These are phyloP conservation scores for Pissodes strobi DNA, from an alignment of 1,140 invertebrate genomes.

Conservation along the genomic window DNA sequence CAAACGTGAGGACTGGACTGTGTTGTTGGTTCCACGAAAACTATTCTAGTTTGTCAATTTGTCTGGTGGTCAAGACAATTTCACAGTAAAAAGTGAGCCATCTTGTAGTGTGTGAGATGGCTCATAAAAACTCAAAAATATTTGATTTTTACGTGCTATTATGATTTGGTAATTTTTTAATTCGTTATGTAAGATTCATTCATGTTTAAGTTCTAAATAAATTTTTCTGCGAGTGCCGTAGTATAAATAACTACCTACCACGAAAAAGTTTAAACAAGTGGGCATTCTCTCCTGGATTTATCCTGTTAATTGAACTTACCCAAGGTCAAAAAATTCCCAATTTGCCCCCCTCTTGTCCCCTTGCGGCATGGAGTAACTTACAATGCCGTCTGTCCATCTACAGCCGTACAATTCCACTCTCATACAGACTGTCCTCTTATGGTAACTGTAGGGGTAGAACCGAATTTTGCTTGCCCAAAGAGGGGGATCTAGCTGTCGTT, in stretches of 20 bases:
- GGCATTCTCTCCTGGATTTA: too few species aligned
- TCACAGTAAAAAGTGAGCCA: too few species aligned
- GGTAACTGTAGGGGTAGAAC: slow-evolving; percentile 74
- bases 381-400: slow-evolving; percentile 72
- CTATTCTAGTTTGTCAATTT: too few species aligned
- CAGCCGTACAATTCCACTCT: slow-evolving; percentile 79
- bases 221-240: not conserved
- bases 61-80: too few species aligned
- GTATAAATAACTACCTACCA: not conserved
- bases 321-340: slow-evolving; percentile 82
- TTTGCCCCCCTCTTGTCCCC: slow-evolving; percentile 72
- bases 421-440: slow-evolving; percentile 77
- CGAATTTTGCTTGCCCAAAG: slow-evolving; percentile 74
- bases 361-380: slow-evolving; percentile 82
- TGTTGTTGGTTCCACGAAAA: too few species aligned
- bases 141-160: too few species aligned
- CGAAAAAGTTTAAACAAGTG: not conserved
- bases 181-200: not conserved
- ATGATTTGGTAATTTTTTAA: too few species aligned
- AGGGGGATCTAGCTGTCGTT: slow-evolving; percentile 72
- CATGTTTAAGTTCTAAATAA: not conserved
- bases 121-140: too few species aligned
- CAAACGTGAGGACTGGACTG: too few species aligned
- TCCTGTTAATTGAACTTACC: too few species aligned
- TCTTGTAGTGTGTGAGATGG: too few species aligned